Base-by-base conservation (phyloP, 37 sponge, comb jelly and placozoan genomes). In the Spongia lamella region DNA sequence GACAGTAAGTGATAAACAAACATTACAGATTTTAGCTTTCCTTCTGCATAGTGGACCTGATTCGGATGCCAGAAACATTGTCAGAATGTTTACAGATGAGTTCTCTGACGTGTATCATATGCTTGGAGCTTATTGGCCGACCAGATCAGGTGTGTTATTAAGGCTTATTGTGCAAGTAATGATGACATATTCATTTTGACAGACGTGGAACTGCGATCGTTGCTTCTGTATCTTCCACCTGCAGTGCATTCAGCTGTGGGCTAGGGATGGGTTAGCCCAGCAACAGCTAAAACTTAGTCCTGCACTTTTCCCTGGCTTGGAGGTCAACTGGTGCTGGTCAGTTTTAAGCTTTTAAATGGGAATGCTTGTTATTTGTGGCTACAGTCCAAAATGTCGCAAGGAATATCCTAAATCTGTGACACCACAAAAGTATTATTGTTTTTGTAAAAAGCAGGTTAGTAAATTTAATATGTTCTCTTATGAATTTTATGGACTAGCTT, bases 161-260 rank as follows among this genome's bases (percentile, higher is more conserved):
- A 43, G 5, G 47, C 5, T 43, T 43, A 43, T 43, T 43, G 9
- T 5, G 9, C 9, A 13, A 9, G 5, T 9, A 13, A 13, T 9
- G 5, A 43, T 43, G 9, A 9, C 47, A 13, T 5, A 43, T 43
- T 43, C 9, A 9, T 43, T 43, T 43, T 43, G 47, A 43, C 58
- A 86, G 86, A 56, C 90, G 2, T 96, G 97, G 97, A 86, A 72
- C 58, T 96, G 97, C 61, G 27, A 17, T 38, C 65, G 59, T 54
- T 96, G 97, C 56, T 81, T 38, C 78, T 81, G 88, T 66, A 29
- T 83, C 21, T 88, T 96, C 70, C 97, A 96, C 73, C 73, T 96
- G n/a, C 83, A 83, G 64, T 96, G 97, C 80, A 90, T 93, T 27
- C 94, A 93, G 75, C 89, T 90, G 80, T 96, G 97, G 97, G 88